phyloP scores from a whole-genome alignment of 1,140 invertebrate genomes.

The Platyscapa corneri region DNA sequence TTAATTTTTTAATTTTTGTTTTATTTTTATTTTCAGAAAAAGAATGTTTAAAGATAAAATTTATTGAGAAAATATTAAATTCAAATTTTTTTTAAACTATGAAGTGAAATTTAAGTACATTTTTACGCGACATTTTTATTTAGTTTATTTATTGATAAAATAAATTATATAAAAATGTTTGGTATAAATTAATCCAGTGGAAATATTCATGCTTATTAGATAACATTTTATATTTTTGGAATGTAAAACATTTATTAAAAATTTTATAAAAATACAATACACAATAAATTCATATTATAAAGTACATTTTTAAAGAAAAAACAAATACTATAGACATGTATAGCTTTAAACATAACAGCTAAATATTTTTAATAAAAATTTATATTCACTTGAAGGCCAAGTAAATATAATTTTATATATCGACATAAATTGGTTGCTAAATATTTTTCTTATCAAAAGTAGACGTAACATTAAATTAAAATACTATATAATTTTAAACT shows the following conservation, averaged over 20 bases:
- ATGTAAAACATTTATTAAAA: slow-evolving; percentile 42
- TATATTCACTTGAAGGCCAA: background rate
- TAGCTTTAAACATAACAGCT: background rate
- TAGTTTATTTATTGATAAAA: too few relatives aligned
- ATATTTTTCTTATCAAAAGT: background rate
- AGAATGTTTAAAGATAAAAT: too few relatives aligned
- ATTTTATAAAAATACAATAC: slow-evolving; percentile 10
- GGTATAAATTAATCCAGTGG: too few relatives aligned
- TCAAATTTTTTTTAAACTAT: too few relatives aligned
- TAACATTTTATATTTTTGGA: slow-evolving; percentile 8
- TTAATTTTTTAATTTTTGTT: too few relatives aligned
- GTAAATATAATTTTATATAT: background rate
- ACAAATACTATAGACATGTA: background rate
- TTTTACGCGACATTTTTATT: too few relatives aligned
- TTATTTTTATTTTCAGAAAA: too few relatives aligned
- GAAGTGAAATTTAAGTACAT: too few relatives aligned
- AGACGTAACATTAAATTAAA: too few relatives aligned
- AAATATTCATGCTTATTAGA: background rate
- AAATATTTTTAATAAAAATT: background rate
- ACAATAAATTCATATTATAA: slow-evolving; percentile 14
- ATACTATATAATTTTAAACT: too few relatives aligned
- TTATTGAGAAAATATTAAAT: too few relatives aligned
- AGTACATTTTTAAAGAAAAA: background rate
- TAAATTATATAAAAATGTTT: too few relatives aligned
- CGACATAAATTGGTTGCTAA: background rate